phyloP scores from a whole-genome alignment of 2,888 invertebrate genomes.

The Buathra laborator region DNA sequence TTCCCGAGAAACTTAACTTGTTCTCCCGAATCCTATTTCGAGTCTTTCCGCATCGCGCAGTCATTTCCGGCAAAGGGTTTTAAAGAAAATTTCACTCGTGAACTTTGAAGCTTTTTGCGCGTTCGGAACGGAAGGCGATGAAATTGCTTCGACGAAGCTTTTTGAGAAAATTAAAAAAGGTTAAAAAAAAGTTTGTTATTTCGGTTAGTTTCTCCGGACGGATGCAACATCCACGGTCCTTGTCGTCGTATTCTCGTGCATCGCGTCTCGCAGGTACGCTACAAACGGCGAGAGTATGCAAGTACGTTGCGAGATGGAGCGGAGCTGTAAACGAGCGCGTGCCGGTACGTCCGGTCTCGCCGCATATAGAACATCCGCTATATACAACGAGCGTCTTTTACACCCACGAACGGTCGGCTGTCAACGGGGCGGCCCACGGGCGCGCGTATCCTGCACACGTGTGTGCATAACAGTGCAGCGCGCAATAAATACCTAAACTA shows the following conservation, averaged over 20 bases:
- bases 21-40: neutral
- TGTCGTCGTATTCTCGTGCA: slow-evolving; percentile 21
- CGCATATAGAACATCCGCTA: slow-evolving; percentile 83
- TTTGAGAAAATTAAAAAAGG: neutral
- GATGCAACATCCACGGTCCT: slow-evolving; percentile 43
- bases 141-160: slow-evolving; percentile 3
- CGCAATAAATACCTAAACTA: neutral
- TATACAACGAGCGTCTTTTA: slow-evolving; percentile 64
- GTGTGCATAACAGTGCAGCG: slow-evolving; percentile 31
- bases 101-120: neutral
- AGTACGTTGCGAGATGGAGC: slow-evolving; percentile 8
- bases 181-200: slow-evolving; percentile 16
- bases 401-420: slow-evolving; percentile 56
- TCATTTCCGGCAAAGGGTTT: neutral
- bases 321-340: slow-evolving; percentile 48
- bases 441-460: slow-evolving; percentile 68
- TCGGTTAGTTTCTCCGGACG: slow-evolving; percentile 20
- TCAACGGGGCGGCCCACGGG: slow-evolving; percentile 44
- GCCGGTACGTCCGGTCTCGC: slow-evolving; percentile 79
- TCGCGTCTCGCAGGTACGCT: slow-evolving; percentile 3
- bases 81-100: neutral
- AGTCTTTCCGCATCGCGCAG: neutral
- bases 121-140: neutral
- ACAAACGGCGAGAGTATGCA: neutral
- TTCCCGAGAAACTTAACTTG: neutral